These are phyloP conservation scores for Sparidentex hasta DNA, from an alignment of 2,797 vertebrate species.

Conservation along the genomic window DNA sequence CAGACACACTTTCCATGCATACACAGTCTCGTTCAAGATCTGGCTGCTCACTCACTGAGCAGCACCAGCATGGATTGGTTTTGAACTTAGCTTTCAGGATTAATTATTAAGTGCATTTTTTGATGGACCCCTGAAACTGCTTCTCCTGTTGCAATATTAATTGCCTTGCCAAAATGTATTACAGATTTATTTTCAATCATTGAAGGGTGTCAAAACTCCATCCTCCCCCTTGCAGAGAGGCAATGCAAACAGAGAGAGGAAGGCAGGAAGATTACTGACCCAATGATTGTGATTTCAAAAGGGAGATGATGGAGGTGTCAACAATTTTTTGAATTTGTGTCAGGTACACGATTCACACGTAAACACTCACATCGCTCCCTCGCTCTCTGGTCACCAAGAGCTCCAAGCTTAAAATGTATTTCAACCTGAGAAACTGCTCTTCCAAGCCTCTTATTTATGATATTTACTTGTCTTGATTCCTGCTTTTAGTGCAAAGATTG, in stretches of 20 bases:
- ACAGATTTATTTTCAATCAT: constrained; percentile 81
- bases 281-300: constrained; percentile 41
- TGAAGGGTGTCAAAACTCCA: constrained; percentile 64
- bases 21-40: constrained; percentile 46
- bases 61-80: constrained; percentile 68
- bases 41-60: constrained; percentile 57
- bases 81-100: constrained; percentile 82
- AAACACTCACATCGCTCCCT: background rate
- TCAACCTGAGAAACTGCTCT: background rate
- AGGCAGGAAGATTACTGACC: constrained; percentile 56
- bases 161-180: constrained; percentile 81
- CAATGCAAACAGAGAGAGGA: constrained; percentile 43
- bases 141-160: constrained; percentile 84
- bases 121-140: constrained; percentile 80
- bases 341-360: background rate
- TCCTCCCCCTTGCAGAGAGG: constrained; percentile 28
- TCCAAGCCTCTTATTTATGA: background rate
- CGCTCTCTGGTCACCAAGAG: background rate
- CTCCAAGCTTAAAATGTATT: background rate
- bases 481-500: constrained; percentile 6
- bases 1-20: constrained; percentile 29
- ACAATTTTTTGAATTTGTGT: constrained; percentile 34
- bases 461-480: background rate
- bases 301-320: constrained; percentile 22
- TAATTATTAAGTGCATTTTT: constrained; percentile 83